phyloP scores from a whole-genome alignment of 2,888 invertebrate genomes.

The Latheticus oryzae region DNA sequence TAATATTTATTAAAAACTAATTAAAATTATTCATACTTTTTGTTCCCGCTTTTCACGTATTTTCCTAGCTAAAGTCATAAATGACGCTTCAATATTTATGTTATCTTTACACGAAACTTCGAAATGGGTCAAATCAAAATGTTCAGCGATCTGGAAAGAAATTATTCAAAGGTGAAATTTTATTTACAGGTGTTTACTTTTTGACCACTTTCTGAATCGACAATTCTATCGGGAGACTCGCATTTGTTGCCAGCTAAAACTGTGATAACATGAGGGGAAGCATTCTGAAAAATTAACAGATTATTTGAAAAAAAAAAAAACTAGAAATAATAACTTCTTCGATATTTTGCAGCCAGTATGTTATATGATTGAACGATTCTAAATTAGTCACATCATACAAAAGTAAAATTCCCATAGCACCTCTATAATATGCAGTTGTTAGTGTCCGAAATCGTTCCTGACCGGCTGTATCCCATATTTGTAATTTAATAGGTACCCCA shows the following conservation, averaged over 20 bases:
- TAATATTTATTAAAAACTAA: slow-evolving; percentile 58
- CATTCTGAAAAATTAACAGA: slow-evolving; percentile 72
- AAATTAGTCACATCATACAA: slow-evolving; percentile 92
- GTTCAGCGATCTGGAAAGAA: slow-evolving; percentile 81
- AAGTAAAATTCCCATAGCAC: slow-evolving; percentile 90
- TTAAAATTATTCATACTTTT: slow-evolving; percentile 65
- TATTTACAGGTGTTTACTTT: slow-evolving; percentile 70
- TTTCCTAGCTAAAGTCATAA: slow-evolving; percentile 82
- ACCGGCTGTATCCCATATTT: slow-evolving; percentile 92
- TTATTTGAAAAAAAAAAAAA: slow-evolving; percentile 18
- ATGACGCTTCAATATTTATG: slow-evolving; percentile 86
- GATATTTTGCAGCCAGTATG: slow-evolving; percentile 91
- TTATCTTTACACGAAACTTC: slow-evolving; percentile 90
- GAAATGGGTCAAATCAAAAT: slow-evolving; percentile 89
- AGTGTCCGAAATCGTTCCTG: slow-evolving; percentile 80
- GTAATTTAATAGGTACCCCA: slow-evolving; percentile 85
- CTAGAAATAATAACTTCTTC: slow-evolving; percentile 77
- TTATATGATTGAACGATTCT: slow-evolving; percentile 90
- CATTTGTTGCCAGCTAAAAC: slow-evolving; percentile 89
- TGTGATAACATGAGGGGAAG: slow-evolving; percentile 87
- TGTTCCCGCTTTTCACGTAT: slow-evolving; percentile 84
- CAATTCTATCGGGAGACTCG: slow-evolving; percentile 80
- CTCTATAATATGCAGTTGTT: slow-evolving; percentile 89
- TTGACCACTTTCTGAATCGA: slow-evolving; percentile 83
- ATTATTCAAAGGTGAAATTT: slow-evolving; percentile 3